A percentile compares a stretch with the other conserved stretches of the same genome.
Conservation (phyloP, 2,113 vertebrate species). For the Beaufortia kweichowensis region DNA sequence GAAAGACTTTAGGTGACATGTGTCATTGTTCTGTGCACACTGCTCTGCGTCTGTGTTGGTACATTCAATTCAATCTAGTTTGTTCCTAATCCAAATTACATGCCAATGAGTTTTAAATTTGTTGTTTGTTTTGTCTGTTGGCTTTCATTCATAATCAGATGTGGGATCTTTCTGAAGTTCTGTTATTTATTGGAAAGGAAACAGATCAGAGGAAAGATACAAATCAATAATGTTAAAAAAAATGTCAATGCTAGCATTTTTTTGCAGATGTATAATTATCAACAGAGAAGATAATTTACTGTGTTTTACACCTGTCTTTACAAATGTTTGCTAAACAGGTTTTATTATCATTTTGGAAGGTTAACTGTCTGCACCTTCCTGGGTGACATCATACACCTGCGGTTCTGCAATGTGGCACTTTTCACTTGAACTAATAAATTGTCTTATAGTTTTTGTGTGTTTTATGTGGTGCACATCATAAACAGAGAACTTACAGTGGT, state of each 20-base stretch:
- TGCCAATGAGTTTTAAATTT: not conserved
- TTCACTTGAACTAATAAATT: not conserved
- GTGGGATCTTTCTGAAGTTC: not conserved
- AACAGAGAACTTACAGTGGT: not conserved
- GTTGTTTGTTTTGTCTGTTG: not conserved
- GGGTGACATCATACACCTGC: not conserved
- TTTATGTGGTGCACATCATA: too few species aligned
- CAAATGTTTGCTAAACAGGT: too few species aligned
- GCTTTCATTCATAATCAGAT: not conserved
- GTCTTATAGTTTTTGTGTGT: not conserved
- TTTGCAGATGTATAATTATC: not conserved
- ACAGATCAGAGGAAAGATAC: not conserved
- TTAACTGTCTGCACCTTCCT: too few species aligned
- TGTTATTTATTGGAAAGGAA: too few species aligned
- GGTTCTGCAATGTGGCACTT: not conserved
- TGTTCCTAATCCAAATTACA: not conserved
- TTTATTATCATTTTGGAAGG: too few species aligned
- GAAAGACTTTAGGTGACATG: not conserved
- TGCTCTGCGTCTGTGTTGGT: not conserved
- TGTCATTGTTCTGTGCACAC: not conserved
- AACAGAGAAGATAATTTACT: not conserved
- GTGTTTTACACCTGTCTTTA: not conserved
- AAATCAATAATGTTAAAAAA: not conserved
- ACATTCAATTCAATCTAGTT: not conserved
- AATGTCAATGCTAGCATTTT: not conserved